Evolutionary conservation across 1,140 invertebrate genomes (phyloP), one percentile per base, ranked within the genome.

Genomic region (Lepidurus apus): DNA sequence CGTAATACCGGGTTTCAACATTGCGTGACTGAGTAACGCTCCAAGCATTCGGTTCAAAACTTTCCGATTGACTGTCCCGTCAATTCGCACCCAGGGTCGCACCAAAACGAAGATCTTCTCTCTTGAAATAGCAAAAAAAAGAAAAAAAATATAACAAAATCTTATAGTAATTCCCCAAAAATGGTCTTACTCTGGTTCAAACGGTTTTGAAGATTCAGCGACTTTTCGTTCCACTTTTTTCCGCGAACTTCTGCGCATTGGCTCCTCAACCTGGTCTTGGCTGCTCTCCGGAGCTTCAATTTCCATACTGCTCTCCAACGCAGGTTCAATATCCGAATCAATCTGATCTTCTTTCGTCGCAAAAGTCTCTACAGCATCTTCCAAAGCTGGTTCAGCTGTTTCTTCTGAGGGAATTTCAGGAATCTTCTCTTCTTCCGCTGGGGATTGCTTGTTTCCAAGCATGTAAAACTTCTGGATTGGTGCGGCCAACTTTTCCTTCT

Each of bases 11-110:
- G 78, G 78, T 24, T 79, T 79, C 42, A 76, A 53, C 43, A 80
- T 75, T n/a, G 77, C 78, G 10, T 78, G 75, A 79, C 65, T 45
- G 43, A 45, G 81, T 80, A 93, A 82, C 11, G 89, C 86, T 42
- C 90, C 89, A 43, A 94, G 79, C 88, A 92, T 90, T 44, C 89
- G 88, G 82, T 91, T 90, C 21, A 94, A 84, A 2, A 91, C 87
- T 65, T 89, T 84, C 42, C 89, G 86, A 84, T 94, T 93, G 1
- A 94, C 82, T 1, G 87, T 86, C 1, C 92, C 93, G 84, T 94
- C 91, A 7, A 93, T 87, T 79, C 90, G 87, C 77, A 91, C 89
- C 93, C 93, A 94, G 0, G 92, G 91, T 80, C 89, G 85, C 78
- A 83, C 85, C 80, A 80, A 43, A 81, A 84, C 80, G 82, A 81